Percentiles rank a stretch among this genome's conserved stretches.
phyloP scores from a whole-genome alignment of 2,888 invertebrate species.

The Torymus aiolomorphi region DNA sequence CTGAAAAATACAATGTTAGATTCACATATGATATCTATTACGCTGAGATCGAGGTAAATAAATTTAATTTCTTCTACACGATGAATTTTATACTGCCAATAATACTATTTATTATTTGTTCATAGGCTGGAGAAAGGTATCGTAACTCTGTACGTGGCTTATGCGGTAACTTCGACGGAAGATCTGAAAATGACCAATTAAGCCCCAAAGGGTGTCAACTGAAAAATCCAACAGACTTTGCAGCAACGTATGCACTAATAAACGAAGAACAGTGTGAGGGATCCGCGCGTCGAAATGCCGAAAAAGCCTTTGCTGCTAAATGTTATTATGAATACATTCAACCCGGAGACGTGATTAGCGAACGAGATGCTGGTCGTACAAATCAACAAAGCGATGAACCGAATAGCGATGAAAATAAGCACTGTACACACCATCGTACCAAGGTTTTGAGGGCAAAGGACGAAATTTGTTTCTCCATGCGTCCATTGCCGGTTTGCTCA shows the following conservation, averaged over 20 bases:
- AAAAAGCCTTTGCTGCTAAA: constrained; percentile 73
- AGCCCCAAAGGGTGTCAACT: constrained; percentile 79
- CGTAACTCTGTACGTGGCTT: constrained; percentile 80
- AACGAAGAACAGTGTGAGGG: constrained; percentile 74
- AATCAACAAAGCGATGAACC: constrained; percentile 55
- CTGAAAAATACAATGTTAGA: constrained; percentile 75
- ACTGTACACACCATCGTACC: constrained; percentile 62
- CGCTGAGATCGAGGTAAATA: constrained; percentile 72
- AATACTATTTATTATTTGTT: constrained; percentile 10
- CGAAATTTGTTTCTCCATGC: constrained; percentile 81
- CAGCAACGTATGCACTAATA: constrained; percentile 79
- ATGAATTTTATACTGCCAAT: background rate
- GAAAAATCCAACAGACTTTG: constrained; percentile 77
- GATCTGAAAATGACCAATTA: constrained; percentile 79
- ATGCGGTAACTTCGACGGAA: constrained; percentile 81
- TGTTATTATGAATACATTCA: constrained; percentile 71
- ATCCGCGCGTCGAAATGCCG: constrained; percentile 75
- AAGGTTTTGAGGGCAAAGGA: constrained; percentile 75
- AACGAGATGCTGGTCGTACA: constrained; percentile 69
- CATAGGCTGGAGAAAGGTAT: constrained; percentile 73
- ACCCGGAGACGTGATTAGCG: constrained; percentile 75
- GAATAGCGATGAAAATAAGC: background rate
- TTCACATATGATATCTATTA: constrained; percentile 80
- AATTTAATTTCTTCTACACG: too few species aligned
- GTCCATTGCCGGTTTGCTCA: constrained; percentile 78